phyloP scores from a whole-genome alignment of 2,888 invertebrate species.

The Campoplex nolae region DNA sequence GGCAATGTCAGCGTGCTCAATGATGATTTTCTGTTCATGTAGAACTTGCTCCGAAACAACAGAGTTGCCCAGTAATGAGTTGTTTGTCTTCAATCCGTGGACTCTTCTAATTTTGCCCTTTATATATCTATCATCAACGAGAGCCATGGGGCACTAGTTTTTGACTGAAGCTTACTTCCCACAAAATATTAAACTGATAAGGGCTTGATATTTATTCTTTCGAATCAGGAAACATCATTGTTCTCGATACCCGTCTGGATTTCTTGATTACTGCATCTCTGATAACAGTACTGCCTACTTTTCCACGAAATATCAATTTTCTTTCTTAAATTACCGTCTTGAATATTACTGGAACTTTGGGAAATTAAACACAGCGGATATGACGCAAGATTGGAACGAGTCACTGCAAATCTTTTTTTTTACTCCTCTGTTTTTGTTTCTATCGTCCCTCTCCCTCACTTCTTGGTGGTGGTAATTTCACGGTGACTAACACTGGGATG shows the following conservation, averaged over 20 bases:
- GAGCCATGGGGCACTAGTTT: not conserved
- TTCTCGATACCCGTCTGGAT: not conserved
- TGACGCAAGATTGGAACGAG: conserved; percentile 34
- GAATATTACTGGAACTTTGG: too few relatives aligned
- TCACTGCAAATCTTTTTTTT: conserved; percentile 18
- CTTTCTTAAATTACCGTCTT: not conserved
- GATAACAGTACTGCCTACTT: not conserved
- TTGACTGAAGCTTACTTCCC: not conserved
- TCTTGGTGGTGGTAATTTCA: conserved; percentile 77
- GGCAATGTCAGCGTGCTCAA: conserved; percentile 2
- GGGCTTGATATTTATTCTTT: not conserved
- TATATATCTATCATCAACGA: not conserved
- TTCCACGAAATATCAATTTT: not conserved
- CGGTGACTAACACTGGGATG: conserved; percentile 77
- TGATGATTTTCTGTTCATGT: conserved; percentile 24
- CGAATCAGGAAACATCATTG: not conserved
- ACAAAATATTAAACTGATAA: not conserved
- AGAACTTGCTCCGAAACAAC: conserved; percentile 1
- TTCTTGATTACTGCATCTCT: not conserved
- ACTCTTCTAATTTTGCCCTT: not conserved
- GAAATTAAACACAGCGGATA: conserved; percentile 20
- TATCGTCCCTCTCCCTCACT: conserved; percentile 39
- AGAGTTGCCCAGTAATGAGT: conserved; percentile 14
- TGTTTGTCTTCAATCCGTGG: not conserved
- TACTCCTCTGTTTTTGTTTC: conserved; percentile 25